Evolutionary conservation across 2,113 vertebrate genomes (phyloP).

Genomic region (Xiphophorus hellerii): DNA sequence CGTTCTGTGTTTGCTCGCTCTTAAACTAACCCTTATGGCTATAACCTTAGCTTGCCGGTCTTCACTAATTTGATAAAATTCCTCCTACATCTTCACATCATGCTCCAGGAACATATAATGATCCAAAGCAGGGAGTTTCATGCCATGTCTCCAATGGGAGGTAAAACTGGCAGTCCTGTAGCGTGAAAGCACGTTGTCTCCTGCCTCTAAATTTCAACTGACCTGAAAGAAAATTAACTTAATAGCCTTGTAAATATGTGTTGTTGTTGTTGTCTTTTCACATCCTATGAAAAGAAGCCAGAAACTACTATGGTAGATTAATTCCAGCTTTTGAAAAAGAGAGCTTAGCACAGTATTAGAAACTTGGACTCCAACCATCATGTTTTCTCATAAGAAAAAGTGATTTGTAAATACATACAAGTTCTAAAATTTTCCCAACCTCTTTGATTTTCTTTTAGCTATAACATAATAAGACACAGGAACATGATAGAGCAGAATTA

Average conservation of each 20-base stretch:
- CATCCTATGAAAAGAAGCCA: background rate
- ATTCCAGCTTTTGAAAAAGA: background rate
- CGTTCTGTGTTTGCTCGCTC: background rate
- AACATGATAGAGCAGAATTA: background rate
- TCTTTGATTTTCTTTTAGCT: background rate
- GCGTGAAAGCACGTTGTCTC: no score
- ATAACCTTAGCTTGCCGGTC: background rate
- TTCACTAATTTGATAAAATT: background rate
- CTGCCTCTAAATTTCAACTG: background rate
- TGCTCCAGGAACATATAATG: background rate
- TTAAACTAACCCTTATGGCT: background rate
- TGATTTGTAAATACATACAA: background rate
- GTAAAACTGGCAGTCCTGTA: no score
- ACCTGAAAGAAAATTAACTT: background rate
- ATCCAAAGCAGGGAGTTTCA: background rate
- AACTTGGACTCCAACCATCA: background rate
- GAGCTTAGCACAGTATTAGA: background rate
- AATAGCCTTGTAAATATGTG: background rate
- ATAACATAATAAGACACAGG: background rate
- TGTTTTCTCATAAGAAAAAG: background rate
- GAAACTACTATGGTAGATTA: background rate
- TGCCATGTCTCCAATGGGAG: background rate
- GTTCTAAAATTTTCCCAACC: no score
- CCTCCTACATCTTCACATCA: background rate
- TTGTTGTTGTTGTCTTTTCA: background rate